These are phyloP conservation scores for Cichlasoma orientale DNA, from an alignment of 2,797 vertebrate genomes.

Conservation along the genomic window DNA sequence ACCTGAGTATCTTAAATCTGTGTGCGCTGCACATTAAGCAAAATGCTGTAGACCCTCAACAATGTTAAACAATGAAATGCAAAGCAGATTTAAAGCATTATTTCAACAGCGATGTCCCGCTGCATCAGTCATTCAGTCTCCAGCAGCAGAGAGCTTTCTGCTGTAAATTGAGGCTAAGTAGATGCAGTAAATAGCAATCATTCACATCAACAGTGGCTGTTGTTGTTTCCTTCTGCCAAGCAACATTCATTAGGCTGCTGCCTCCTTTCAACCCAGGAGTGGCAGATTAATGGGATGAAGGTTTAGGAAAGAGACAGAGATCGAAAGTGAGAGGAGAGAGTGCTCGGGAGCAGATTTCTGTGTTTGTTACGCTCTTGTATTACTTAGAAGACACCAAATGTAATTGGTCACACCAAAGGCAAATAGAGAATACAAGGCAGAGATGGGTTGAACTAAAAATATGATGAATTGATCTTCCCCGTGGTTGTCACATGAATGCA, in stretches of 20 bases:
- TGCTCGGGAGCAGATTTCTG: constrained; percentile 29
- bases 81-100: constrained; percentile 41
- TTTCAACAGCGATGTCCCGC: constrained; percentile 43
- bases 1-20: neutral
- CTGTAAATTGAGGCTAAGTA: constrained; percentile 66
- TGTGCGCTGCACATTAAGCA: constrained; percentile 2
- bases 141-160: constrained; percentile 49
- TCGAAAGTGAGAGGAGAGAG: constrained; percentile 37
- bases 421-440: neutral
- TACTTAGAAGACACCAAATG: constrained; percentile 47
- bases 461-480: neutral
- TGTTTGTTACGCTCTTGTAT: constrained; percentile 43
- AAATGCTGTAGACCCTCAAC: neutral
- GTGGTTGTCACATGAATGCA: neutral
- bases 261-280: constrained; percentile 63
- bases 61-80: constrained; percentile 4
- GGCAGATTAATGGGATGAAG: constrained; percentile 67
- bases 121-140: constrained; percentile 49
- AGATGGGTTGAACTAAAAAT: constrained; percentile 5
- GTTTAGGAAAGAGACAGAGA: constrained; percentile 50
- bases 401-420: constrained; percentile 32
- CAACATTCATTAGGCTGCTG: constrained; percentile 64
- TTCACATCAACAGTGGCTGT: constrained; percentile 68
- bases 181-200: constrained; percentile 68
- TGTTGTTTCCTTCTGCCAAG: constrained; percentile 68